Percentiles rank a stretch among this genome's conserved stretches.
These are phyloP conservation scores for Hylia prasina DNA, from an alignment of 2,113 vertebrate species.

Conservation along the genomic window DNA sequence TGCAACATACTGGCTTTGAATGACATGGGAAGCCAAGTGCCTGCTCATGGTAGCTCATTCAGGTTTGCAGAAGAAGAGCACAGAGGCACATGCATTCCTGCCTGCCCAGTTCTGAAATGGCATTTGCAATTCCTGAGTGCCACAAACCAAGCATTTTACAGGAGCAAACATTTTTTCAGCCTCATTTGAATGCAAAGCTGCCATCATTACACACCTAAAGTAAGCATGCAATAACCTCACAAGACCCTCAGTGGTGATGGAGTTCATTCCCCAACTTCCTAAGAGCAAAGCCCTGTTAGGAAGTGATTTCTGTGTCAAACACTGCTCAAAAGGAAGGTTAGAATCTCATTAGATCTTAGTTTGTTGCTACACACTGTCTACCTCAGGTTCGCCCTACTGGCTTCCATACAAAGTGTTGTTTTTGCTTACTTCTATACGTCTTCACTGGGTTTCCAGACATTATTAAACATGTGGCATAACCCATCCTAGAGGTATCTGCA, in stretches of 20 bases:
- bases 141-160: neutral
- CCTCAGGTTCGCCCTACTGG: neutral
- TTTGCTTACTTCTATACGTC: neutral
- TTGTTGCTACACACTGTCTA: neutral
- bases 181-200: neutral
- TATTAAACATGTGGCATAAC: slow-evolving; percentile 32
- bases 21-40: neutral
- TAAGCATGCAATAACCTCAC: neutral
- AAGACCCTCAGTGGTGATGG: neutral
- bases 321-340: neutral
- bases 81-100: neutral
- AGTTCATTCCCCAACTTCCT: neutral
- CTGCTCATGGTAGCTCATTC: neutral
- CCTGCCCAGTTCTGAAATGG: neutral
- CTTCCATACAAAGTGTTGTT: neutral
- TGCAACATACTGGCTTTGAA: neutral
- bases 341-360: neutral
- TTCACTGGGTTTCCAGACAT: neutral
- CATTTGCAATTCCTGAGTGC: neutral
- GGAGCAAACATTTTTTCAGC: neutral
- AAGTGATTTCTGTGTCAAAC: neutral
- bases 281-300: neutral
- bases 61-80: neutral
- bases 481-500: slow-evolving; percentile 17
- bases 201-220: neutral